Evolutionary conservation across 2,113 vertebrate genomes (phyloP), one percentile per base, ranked within the genome.

Genomic region (Cebidichthys violaceus): DNA sequence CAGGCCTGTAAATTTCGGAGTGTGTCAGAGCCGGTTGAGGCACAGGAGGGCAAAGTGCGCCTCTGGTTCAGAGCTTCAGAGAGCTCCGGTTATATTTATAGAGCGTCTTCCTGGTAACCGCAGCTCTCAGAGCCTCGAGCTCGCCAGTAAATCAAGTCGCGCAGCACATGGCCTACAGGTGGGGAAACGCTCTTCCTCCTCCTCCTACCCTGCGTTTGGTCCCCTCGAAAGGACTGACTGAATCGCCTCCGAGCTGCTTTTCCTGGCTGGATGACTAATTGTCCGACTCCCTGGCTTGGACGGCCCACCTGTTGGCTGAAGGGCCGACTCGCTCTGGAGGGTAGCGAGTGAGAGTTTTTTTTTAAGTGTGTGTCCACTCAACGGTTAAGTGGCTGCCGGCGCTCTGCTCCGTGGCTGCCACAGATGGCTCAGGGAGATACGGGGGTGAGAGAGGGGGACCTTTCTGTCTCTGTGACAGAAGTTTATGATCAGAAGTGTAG

Each of bases 351-450:
- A 86, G 86, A 72, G 83, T 86, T 52, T 9, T 22, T 52, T 52
- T 88, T 90, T 80, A 92, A 92, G 92, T 90, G 93, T 75, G 61
- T 39, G 86, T 92, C 91, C 93, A 95, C 94, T 95, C 93, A 90
- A 81, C 41, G 2, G 75, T 90, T 85, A 94, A 94, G 94, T 93
- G 93, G 76, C 87, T 86, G 81, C 77, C 54, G 54, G 69, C 78
- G 72, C 80, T 85, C 37, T 68, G 64, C 86, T 86, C 90, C 83
- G 86, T 72, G 87, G 75, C 84, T 91, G 75, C 90, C 91, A 79
- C 90, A 94, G 92, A 94, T 92, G 77, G 55, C 73, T 85, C 66
- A 1, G 64, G 59, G 62, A 91, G 93, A 94, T 93, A 93, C 20
- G 73, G 76, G 55, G 27, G 22, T 39, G 37, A 10, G 39, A 11